These are phyloP conservation scores for Caranx ignobilis DNA, from an alignment of 2,113 vertebrate species.

Conservation along the genomic window DNA sequence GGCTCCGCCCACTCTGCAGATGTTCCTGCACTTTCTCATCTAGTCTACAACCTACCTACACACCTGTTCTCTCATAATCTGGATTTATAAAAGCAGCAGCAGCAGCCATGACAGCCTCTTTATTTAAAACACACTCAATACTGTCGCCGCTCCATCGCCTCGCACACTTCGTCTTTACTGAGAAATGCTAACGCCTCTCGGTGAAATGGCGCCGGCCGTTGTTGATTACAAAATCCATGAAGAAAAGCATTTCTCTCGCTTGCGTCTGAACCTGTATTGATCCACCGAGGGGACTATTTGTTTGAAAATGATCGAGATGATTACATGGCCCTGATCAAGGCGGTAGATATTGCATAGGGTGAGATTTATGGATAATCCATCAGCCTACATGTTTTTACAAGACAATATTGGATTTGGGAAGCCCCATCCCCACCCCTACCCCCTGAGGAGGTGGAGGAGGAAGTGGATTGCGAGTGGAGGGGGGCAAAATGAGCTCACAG, in stretches of 20 bases:
- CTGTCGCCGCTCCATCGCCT: conserved; percentile 34
- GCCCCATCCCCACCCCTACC: not conserved
- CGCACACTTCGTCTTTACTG: conserved; percentile 29
- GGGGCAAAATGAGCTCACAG: conserved; percentile 20
- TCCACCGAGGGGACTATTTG: conserved; percentile 59
- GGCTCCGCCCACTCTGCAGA: too few relatives aligned
- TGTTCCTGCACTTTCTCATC: too few relatives aligned
- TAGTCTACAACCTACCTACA: too few relatives aligned
- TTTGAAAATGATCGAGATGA: conserved; percentile 71
- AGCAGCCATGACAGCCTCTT: not conserved
- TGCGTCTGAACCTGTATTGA: conserved; percentile 66
- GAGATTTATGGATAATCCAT: conserved; percentile 73
- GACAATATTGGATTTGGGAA: conserved; percentile 68
- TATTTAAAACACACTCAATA: conserved; percentile 49
- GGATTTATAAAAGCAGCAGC: too few relatives aligned
- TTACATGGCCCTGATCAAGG: conserved; percentile 55
- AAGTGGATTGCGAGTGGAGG: not conserved
- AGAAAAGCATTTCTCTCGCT: conserved; percentile 54
- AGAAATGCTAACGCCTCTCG: conserved; percentile 17
- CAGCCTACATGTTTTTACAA: conserved; percentile 66
- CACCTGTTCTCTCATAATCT: too few relatives aligned
- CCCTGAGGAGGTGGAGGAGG: too few relatives aligned
- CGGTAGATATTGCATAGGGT: conserved; percentile 36
- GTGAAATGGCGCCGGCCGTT: not conserved
- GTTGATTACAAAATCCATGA: conserved; percentile 79